Evolutionary conservation across 2,888 invertebrate species (phyloP).

Genomic region (Troides oblongomaculatus): DNA sequence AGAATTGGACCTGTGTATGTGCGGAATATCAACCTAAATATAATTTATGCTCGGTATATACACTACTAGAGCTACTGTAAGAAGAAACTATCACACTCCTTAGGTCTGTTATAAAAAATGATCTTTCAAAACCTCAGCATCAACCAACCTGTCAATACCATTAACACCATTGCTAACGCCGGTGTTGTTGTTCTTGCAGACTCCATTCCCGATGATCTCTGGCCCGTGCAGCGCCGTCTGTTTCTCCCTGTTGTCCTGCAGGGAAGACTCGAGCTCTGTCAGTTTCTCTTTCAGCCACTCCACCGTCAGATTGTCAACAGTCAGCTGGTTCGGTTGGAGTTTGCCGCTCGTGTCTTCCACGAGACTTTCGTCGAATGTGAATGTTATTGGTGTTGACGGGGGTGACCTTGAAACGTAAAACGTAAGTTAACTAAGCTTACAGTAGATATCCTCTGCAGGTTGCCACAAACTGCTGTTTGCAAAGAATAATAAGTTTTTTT

Average conservation of each 20-base stretch:
- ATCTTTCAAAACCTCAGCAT: no score
- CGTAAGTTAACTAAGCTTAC: background rate
- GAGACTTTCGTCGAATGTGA: constrained; percentile 92
- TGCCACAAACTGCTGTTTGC: no score
- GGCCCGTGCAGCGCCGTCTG: constrained; percentile 80
- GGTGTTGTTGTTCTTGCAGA: constrained; percentile 72
- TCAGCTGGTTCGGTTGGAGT: constrained; percentile 91
- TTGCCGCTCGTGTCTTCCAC: constrained; percentile 94
- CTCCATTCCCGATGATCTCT: constrained; percentile 74
- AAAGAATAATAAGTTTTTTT: no score
- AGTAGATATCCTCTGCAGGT: background rate
- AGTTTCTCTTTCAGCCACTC: constrained; percentile 92
- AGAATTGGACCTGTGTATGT: background rate
- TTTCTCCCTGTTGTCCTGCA: constrained; percentile 89
- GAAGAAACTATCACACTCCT: no score
- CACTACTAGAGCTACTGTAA: no score
- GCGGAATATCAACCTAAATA: no score
- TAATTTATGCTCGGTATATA: no score
- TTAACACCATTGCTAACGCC: constrained; percentile 78
- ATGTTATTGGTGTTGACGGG: constrained; percentile 87
- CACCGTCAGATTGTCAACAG: constrained; percentile 95
- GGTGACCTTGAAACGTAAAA: constrained; percentile 83
- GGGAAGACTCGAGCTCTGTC: constrained; percentile 87
- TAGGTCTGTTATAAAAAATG: no score
- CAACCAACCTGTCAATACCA: constrained; percentile 69